Conservation (phyloP, 2,797 vertebrate genomes). For the Oreortyx pictus region DNA sequence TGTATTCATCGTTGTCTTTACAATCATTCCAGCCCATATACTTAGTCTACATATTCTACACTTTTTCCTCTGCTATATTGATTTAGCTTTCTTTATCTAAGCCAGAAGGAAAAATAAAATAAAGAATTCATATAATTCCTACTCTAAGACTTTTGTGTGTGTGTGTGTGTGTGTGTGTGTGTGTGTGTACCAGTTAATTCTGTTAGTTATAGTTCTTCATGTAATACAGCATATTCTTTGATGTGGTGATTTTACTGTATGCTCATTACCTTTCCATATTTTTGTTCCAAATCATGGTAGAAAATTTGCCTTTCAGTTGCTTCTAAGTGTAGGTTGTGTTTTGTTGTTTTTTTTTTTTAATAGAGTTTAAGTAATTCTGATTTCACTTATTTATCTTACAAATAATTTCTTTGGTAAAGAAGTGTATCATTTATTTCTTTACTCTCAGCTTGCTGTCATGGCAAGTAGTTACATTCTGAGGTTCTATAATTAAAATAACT, state of each 20-base stretch:
- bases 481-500: neutral
- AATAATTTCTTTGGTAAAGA: neutral
- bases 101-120: neutral
- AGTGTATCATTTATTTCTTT: neutral
- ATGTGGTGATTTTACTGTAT: neutral
- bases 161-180: neutral
- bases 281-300: neutral
- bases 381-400: neutral
- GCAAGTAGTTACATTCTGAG: neutral
- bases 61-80: neutral
- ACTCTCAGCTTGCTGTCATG: neutral
- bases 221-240: neutral
- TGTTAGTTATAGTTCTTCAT: neutral
- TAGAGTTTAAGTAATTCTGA: neutral
- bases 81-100: neutral
- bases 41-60: neutral
- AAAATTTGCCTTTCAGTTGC: neutral
- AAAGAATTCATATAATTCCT: neutral
- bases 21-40: neutral
- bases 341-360: neutral
- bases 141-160: neutral
- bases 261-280: accelerated
- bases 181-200: neutral
- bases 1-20: neutral
- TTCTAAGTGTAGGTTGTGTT: neutral